These are phyloP conservation scores for Siphlonurus alternatus DNA, from an alignment of 2,888 invertebrate genomes.

Conservation along the genomic window DNA sequence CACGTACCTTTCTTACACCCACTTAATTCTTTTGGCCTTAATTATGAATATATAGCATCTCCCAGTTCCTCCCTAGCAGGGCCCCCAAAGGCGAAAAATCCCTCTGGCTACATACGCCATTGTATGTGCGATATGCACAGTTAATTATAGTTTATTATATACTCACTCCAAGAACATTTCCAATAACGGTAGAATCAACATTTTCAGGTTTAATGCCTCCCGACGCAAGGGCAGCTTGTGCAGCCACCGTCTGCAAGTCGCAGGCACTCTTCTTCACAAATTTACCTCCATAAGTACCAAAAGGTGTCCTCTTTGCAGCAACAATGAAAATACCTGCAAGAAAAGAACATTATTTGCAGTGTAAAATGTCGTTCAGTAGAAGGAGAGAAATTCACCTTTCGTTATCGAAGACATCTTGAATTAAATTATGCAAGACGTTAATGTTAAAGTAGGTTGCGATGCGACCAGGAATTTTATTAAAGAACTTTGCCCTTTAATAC, in stretches of 20 bases:
- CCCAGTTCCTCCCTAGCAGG: no score
- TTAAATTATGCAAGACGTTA: not conserved
- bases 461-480: no score
- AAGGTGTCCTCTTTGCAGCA: slow-evolving; percentile 91
- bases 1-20: no score
- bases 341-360: slow-evolving; percentile 13
- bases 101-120: no score
- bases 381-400: slow-evolving; percentile 9
- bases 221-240: slow-evolving; percentile 58
- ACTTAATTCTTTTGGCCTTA: no score
- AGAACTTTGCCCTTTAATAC: no score
- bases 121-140: no score
- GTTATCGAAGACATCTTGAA: slow-evolving; percentile 10
- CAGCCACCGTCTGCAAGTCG: slow-evolving; percentile 66
- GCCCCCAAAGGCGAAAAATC: no score
- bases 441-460: not conserved
- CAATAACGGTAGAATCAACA: slow-evolving; percentile 78
- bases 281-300: slow-evolving; percentile 85
- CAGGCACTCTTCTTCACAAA: slow-evolving; percentile 54
- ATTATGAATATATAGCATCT: no score
- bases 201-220: slow-evolving; percentile 68
- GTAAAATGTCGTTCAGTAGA: not conserved
- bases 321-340: slow-evolving; percentile 70
- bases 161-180: slow-evolving; percentile 72
- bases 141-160: not conserved